These are phyloP conservation scores for Morus bassanus DNA, from an alignment of 2,797 vertebrate species.

Conservation along the genomic window DNA sequence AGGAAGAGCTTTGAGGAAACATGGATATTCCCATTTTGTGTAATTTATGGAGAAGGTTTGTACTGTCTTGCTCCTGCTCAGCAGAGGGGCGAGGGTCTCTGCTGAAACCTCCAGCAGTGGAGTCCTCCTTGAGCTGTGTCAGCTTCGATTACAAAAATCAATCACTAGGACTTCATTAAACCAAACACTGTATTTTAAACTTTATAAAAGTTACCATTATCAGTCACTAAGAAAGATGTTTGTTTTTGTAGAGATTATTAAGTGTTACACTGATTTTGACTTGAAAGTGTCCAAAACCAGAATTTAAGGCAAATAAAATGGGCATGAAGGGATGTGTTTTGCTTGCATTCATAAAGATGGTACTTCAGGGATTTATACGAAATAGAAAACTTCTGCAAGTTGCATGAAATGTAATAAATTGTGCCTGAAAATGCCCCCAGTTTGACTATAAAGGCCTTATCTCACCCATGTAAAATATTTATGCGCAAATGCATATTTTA, in stretches of 20 bases:
- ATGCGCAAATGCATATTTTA: constrained; percentile 66
- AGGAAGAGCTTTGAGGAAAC: neutral
- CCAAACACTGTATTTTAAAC: neutral
- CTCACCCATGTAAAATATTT: constrained; percentile 67
- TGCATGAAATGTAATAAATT: constrained; percentile 61
- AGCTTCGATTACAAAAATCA: constrained; percentile 26
- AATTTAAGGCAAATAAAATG: constrained; percentile 65
- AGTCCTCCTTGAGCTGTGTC: neutral
- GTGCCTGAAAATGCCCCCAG: constrained; percentile 56
- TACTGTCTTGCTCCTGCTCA: neutral
- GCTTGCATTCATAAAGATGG: constrained; percentile 54
- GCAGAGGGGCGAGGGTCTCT: neutral
- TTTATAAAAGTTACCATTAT: constrained; percentile 53
- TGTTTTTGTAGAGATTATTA: constrained; percentile 31
- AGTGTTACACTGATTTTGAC: constrained; percentile 61
- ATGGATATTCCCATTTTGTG: neutral
- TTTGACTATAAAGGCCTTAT: constrained; percentile 66
- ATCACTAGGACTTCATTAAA: constrained; percentile 44
- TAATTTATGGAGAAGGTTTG: neutral
- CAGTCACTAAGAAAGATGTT: constrained; percentile 39
- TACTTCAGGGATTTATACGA: constrained; percentile 63
- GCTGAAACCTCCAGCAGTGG: neutral
- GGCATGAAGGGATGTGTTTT: constrained; percentile 43
- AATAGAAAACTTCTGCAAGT: constrained; percentile 63
- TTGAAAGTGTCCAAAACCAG: constrained; percentile 60